Percentiles rank a stretch among this genome's conserved stretches.
phyloP scores from a whole-genome alignment of 2,113 vertebrate species.

The Amazona vittata region DNA sequence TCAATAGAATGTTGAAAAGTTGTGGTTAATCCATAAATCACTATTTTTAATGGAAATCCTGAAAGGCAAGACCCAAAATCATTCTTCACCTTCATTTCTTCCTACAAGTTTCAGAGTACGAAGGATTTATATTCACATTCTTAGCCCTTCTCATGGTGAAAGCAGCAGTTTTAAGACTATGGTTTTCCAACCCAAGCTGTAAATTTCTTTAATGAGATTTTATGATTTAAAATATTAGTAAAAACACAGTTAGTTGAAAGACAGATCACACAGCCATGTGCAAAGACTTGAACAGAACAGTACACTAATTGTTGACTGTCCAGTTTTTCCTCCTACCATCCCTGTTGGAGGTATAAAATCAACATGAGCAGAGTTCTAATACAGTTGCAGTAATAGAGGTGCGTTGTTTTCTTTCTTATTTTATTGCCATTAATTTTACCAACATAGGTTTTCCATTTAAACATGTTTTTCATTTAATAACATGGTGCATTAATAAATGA shows the following conservation, averaged over 20 bases:
- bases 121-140: background rate
- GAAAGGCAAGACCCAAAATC: background rate
- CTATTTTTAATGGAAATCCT: background rate
- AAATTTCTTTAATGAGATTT: background rate
- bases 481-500: background rate
- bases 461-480: background rate
- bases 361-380: background rate
- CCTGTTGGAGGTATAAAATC: background rate
- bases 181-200: background rate
- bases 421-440: background rate
- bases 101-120: background rate
- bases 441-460: background rate
- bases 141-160: background rate
- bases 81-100: background rate
- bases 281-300: background rate
- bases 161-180: background rate
- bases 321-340: background rate
- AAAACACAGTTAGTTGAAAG: background rate
- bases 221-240: background rate
- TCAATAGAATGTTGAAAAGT: background rate
- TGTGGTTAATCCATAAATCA: constrained; percentile 4
- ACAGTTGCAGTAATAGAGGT: background rate
- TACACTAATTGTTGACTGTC: background rate
- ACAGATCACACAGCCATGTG: background rate
- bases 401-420: background rate